Base-by-base conservation (phyloP, 2,113 vertebrate species). In the Poecile atricapillus region DNA sequence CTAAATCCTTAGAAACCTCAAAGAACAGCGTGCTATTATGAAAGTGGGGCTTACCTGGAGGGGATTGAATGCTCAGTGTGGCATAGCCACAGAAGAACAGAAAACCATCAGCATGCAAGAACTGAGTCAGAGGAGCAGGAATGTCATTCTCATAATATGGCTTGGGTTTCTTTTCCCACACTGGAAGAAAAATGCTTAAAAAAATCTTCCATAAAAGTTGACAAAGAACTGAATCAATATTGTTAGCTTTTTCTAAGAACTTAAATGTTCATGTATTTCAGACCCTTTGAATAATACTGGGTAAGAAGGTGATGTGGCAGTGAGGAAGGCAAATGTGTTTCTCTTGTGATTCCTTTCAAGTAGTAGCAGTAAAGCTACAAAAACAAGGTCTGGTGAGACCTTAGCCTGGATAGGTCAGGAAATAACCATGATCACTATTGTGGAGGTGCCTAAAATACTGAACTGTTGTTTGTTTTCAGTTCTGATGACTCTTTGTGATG, bases 61-160 rank as follows among this genome's bases (percentile, higher is more conserved):
- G n/a, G n/a, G 25, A 33, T 46, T 49, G 73, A 53, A 17, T 1
- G 4, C 56, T 70, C 1, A 1, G 2, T 60, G 55, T 77, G 31
- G 8, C 39, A 43, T 10, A 31, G 49, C 14, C 52, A 22, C 33
- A 52, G 83, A 55, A 65, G 59, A 58, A 25, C n/a, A 43, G 33
- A 78, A 65, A 62, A 16, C 15, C 1, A 1, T 55, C 4, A 0
- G 0, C 0, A 0, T 47, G 41, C 53, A 79, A 25, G 21, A 68
- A 7, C 16, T 67, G 55, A 60, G 39, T 68, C 33, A 33, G 53
- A 68, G 53, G 21, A 85, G 12, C 37, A 71, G 50, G 39, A 35
- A 31, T 58, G 28, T 31, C 25, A 17, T 39, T 46, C 6, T 70
- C 2, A 2, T 52, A 56, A 41, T 47, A 37, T 2, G 4, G 3